Evolutionary conservation across 2,888 invertebrate species (phyloP), one percentile per base, ranked within the genome.

Genomic region (Drosophila kambysellisi): DNA sequence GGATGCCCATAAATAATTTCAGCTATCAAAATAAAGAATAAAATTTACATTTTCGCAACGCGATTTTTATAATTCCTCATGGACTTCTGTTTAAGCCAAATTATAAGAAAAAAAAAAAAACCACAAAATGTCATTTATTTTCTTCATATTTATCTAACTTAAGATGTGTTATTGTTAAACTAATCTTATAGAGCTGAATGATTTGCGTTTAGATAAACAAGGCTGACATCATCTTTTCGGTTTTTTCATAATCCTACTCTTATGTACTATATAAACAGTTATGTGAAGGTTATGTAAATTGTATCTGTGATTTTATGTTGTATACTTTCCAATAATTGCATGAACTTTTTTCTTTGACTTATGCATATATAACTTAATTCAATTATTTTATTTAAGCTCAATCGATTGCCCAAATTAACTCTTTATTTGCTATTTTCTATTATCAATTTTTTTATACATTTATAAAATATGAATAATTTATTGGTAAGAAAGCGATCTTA

Each of bases 1-100:
- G 61, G 63, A 71, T 65, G 62, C 57, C 75, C 75, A 79, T 79
- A 79, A 79, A 79, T 79, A 80, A 76, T 76, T 52, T 50, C 63
- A 63, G 41, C 70, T 65, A 63, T 59, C 65, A 80, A 71, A 78
- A 53, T 43, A 53, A 25, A 51, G 54, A 52, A 29, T 61, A 54
- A 68, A 72, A 76, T 79, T 79, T 78, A 66, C 80, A 79, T 75
- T 66, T 69, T 52, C 52, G 63, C 65, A 63, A 20, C 41, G 70
- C 62, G 60, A 58, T 60, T 33, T 58, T 46, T 58, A n/a, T 29
- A 69, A 56, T 30, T 58, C 33, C 51, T 29, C 56, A 29, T 39
- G 52, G 39, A 50, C 51, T 29, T 41, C 25, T 46, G 7, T 20
- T 0, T 20, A 12, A 53, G 46, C 33, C 61, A 70, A 70, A 70